Evolutionary conservation across 2,888 invertebrate species (phyloP).

Genomic region (Euzophera pinguis): DNA sequence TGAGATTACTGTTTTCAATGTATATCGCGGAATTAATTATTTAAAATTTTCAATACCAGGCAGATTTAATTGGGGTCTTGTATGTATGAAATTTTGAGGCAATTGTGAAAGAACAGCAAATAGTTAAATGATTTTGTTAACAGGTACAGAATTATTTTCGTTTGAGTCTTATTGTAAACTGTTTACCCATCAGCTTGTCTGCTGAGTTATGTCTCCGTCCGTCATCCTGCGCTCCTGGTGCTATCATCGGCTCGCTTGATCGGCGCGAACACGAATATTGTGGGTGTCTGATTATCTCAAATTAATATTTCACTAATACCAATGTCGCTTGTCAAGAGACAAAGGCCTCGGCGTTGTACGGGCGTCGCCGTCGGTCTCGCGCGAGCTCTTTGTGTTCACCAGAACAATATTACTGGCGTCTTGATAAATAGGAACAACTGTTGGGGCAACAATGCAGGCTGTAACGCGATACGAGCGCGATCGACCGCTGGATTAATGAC

Average conservation of each 20-base stretch:
- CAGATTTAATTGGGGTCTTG: too few relatives aligned
- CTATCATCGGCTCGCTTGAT: conserved; percentile 4
- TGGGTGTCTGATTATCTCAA: conserved; percentile 39
- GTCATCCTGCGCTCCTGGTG: not conserved
- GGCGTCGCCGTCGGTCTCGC: conserved; percentile 38
- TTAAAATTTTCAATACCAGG: too few relatives aligned
- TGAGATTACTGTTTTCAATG: too few relatives aligned
- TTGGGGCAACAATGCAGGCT: conserved; percentile 68
- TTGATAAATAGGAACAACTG: conserved; percentile 78
- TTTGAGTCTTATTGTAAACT: not conserved
- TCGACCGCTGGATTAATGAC: conserved; percentile 77
- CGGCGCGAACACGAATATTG: conserved; percentile 23
- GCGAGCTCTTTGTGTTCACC: conserved; percentile 54
- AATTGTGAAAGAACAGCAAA: not conserved
- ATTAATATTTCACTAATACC: conserved; percentile 63
- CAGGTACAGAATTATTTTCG: not conserved
- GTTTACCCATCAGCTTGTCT: conserved; percentile 1
- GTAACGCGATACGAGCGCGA: conserved; percentile 75
- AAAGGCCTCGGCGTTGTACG: conserved; percentile 55
- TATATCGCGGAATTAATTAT: too few relatives aligned
- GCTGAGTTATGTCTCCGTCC: not conserved
- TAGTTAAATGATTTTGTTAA: conserved; percentile 14
- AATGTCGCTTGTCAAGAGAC: conserved; percentile 63
- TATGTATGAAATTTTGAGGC: not conserved
- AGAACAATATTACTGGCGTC: conserved; percentile 72